Percentiles rank a stretch among this genome's conserved stretches.
Evolutionary conservation across 2,888 invertebrate genomes (phyloP).

Genomic region (Pachycephus smyrnensis): DNA sequence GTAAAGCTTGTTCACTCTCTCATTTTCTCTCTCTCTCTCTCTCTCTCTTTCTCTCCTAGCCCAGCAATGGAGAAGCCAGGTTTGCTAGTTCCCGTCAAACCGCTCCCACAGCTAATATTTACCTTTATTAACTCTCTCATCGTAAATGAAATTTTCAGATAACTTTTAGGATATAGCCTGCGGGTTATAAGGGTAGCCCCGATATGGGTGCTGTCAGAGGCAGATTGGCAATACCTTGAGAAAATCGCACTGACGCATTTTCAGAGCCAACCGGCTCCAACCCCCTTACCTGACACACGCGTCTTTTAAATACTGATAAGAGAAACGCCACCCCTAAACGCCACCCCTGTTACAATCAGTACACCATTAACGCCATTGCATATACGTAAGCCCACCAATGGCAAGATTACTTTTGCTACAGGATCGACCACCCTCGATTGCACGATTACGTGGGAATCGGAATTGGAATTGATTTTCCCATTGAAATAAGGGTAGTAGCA

Average conservation of each 20-base stretch:
- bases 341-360: background rate
- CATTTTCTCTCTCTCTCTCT: conserved; percentile 19
- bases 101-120: conserved; percentile 65
- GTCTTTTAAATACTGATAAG: background rate
- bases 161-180: conserved; percentile 64
- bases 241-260: background rate
- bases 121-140: conserved; percentile 66
- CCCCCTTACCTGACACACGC: background rate
- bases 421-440: background rate
- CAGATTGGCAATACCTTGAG: conserved; percentile 50
- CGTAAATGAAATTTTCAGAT: conserved; percentile 67
- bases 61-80: conserved; percentile 45
- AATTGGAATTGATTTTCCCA: background rate
- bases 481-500: background rate
- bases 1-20: conserved; percentile 28
- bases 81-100: conserved; percentile 58
- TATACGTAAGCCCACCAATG: background rate
- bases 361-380: background rate
- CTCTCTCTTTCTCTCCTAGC: conserved; percentile 13
- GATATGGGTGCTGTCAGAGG: conserved; percentile 49
- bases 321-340: background rate
- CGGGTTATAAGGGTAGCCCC: conserved; percentile 59
- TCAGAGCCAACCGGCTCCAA: background rate
- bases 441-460: background rate
- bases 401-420: background rate